These are phyloP conservation scores for Bucco capensis DNA, from an alignment of 2,113 vertebrate species.

Conservation along the genomic window DNA sequence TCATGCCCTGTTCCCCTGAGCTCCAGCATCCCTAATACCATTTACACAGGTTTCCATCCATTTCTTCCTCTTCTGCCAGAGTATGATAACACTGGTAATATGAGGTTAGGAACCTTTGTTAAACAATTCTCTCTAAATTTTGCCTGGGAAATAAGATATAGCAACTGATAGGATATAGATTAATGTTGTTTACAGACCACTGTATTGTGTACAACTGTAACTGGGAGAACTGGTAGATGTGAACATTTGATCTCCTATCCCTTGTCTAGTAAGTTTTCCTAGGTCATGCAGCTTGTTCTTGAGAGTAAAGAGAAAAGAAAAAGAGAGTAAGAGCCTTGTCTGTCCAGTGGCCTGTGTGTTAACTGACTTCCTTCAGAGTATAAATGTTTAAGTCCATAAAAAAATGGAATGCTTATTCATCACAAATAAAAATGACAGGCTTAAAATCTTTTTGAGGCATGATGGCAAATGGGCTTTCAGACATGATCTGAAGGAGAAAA, in stretches of 20 bases:
- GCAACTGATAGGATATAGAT: background rate
- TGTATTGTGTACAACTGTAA: background rate
- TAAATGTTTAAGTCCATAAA: background rate
- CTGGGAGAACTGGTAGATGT: background rate
- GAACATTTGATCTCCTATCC: background rate
- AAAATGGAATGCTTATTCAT: background rate
- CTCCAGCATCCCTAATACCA: background rate
- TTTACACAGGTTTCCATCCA: background rate
- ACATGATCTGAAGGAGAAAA: background rate
- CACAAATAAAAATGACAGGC: background rate
- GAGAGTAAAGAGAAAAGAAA: background rate
- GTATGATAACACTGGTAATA: background rate
- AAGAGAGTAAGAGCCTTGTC: background rate
- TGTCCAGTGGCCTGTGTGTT: background rate
- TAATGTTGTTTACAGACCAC: background rate
- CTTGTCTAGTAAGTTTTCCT: background rate
- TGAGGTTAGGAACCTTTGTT: background rate
- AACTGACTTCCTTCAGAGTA: background rate
- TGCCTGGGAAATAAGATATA: background rate
- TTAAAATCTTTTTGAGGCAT: background rate
- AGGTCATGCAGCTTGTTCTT: background rate
- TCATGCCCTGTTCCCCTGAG: rapidly evolving
- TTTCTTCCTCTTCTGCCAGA: background rate
- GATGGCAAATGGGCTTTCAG: background rate
- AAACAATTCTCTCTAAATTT: background rate